Percentiles rank a stretch among this genome's conserved stretches.
Evolutionary conservation across 2,888 invertebrate species (phyloP).

Genomic region (Mimas tiliae): DNA sequence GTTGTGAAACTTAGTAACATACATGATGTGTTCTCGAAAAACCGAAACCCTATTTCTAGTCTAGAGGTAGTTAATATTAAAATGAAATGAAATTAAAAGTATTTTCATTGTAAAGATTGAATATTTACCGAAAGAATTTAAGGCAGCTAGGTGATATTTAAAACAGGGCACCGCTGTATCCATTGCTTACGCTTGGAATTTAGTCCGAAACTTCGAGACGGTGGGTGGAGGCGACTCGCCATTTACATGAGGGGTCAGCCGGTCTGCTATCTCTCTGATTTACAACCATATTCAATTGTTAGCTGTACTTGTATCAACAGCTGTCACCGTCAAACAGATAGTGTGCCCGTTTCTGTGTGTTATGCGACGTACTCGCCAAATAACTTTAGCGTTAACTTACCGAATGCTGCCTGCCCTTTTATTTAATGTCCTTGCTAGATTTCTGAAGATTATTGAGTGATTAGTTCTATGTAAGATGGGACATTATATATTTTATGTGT

Average conservation of each 20-base stretch:
- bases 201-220: slow-evolving; percentile 53
- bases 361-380: slow-evolving; percentile 23
- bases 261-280: slow-evolving; percentile 75
- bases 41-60: too few species aligned
- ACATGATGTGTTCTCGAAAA: too few species aligned
- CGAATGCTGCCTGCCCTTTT: slow-evolving; percentile 3
- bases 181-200: slow-evolving; percentile 49
- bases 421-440: background rate
- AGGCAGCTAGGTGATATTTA: background rate
- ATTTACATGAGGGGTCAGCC: slow-evolving; percentile 78
- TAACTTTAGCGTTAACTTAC: slow-evolving; percentile 20
- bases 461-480: background rate
- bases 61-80: too few species aligned
- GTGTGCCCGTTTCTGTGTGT: slow-evolving; percentile 41
- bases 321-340: slow-evolving; percentile 71
- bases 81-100: too few species aligned
- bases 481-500: too few species aligned
- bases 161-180: slow-evolving; percentile 26
- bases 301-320: slow-evolving; percentile 77
- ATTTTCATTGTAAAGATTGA: too few species aligned
- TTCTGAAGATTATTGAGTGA: background rate
- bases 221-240: slow-evolving; percentile 60
- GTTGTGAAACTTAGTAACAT: too few species aligned
- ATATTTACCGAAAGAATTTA: too few species aligned
- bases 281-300: slow-evolving; percentile 81